Evolutionary conservation across 2,113 vertebrate species (phyloP).

Genomic region (Lophius piscatorius): DNA sequence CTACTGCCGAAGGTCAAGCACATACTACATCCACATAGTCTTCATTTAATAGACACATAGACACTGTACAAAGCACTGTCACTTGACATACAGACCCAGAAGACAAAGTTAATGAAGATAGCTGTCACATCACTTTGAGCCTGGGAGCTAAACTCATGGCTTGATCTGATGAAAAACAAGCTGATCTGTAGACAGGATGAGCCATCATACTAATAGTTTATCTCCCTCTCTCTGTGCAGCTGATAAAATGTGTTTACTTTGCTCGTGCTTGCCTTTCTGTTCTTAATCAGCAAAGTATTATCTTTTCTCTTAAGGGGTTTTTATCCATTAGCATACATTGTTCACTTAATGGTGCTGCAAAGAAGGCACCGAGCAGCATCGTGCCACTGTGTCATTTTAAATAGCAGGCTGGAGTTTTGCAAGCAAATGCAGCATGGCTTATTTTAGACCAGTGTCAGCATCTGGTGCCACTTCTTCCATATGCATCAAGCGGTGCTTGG

Average conservation of each 20-base stretch:
- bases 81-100: background rate
- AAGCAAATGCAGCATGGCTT: too few relatives aligned
- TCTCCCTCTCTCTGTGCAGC: background rate
- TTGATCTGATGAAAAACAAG: conserved; percentile 19
- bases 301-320: background rate
- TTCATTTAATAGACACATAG: conserved; percentile 1
- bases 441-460: too few relatives aligned
- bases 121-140: conserved; percentile 16
- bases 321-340: background rate
- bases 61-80: conserved; percentile 4
- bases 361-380: too few relatives aligned
- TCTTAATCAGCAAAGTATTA: background rate
- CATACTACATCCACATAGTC: conserved; percentile 9
- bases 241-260: background rate
- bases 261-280: background rate
- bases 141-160: background rate
- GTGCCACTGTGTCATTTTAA: too few relatives aligned
- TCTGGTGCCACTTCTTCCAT: too few relatives aligned
- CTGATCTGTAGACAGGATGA: conserved; percentile 1
- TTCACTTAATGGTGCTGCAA: background rate
- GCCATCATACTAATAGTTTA: background rate
- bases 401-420: too few relatives aligned
- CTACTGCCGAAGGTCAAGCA: conserved; percentile 53
- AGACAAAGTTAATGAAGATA: conserved; percentile 24
- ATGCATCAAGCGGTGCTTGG: too few relatives aligned